A percentile compares a stretch with the other conserved stretches of the same genome.
Evolutionary conservation across 2,797 vertebrate genomes (phyloP).

Genomic region (Alca torda): DNA sequence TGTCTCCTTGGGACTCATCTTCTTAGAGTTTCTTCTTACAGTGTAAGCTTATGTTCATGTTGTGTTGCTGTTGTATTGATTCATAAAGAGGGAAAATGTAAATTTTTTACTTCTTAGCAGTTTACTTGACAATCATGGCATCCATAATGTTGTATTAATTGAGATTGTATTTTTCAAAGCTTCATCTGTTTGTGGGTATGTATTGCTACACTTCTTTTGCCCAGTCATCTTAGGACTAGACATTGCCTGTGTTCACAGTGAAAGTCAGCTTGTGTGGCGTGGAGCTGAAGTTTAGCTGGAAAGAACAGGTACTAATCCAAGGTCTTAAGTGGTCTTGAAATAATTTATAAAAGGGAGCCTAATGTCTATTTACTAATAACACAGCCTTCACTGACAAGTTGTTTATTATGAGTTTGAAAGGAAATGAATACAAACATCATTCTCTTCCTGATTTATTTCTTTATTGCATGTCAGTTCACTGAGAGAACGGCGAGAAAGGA

Average conservation of each 20-base stretch:
- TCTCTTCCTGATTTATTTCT: neutral
- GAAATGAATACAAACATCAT: neutral
- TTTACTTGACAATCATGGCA: neutral
- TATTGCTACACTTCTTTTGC: neutral
- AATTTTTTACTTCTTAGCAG: neutral
- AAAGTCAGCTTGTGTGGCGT: neutral
- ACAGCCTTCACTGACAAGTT: neutral
- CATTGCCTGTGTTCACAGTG: neutral
- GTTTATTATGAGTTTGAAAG: neutral
- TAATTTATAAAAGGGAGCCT: neutral
- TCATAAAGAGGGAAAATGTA: neutral
- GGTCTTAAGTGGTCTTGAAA: neutral
- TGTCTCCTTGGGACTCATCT: neutral
- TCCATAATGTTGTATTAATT: neutral
- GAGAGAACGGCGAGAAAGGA: conserved; percentile 47
- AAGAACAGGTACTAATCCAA: neutral
- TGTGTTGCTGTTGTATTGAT: neutral
- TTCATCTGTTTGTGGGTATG: neutral
- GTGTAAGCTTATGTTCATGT: neutral
- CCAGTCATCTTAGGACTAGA: neutral
- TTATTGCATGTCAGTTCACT: conserved; percentile 73
- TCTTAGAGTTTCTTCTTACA: neutral
- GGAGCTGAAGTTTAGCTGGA: neutral
- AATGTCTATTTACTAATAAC: neutral
- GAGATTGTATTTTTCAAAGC: neutral